Evolutionary conservation across 2,113 vertebrate species (phyloP).

Genomic region (Scomber scombrus): DNA sequence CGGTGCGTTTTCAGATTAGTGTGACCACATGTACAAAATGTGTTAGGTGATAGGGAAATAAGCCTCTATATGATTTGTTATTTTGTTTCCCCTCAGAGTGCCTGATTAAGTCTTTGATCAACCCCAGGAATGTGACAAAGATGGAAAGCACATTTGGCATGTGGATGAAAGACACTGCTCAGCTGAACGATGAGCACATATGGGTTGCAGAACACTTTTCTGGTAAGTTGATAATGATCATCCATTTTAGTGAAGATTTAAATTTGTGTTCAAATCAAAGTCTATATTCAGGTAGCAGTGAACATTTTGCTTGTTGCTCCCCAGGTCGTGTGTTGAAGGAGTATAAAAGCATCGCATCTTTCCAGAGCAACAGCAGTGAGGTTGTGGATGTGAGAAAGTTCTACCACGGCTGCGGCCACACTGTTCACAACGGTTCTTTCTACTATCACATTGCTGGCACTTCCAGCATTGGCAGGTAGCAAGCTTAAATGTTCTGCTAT

Average conservation of each 20-base stretch:
- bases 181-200: constrained; percentile 87
- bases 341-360: constrained; percentile 86
- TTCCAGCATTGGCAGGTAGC: constrained; percentile 89
- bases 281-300: no score
- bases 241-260: not conserved
- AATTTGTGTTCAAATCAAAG: not conserved
- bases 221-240: constrained; percentile 79
- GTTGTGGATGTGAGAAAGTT: constrained; percentile 87
- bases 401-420: constrained; percentile 93
- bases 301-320: not conserved
- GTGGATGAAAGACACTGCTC: constrained; percentile 92
- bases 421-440: constrained; percentile 89
- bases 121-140: constrained; percentile 86
- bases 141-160: constrained; percentile 91
- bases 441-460: constrained; percentile 94
- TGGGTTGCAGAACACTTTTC: constrained; percentile 96
- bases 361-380: constrained; percentile 86
- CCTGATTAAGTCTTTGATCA: constrained; percentile 89
- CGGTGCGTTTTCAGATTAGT: constrained; percentile 79
- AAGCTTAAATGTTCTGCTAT: not conserved
- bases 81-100: constrained; percentile 81
- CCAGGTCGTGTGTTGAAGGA: constrained; percentile 90
- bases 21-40: not conserved
- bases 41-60: not conserved
- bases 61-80: not conserved